These are phyloP conservation scores for Bursaphelenchus mucronatus DNA, from an alignment of 1,140 invertebrate genomes.

Conservation along the genomic window DNA sequence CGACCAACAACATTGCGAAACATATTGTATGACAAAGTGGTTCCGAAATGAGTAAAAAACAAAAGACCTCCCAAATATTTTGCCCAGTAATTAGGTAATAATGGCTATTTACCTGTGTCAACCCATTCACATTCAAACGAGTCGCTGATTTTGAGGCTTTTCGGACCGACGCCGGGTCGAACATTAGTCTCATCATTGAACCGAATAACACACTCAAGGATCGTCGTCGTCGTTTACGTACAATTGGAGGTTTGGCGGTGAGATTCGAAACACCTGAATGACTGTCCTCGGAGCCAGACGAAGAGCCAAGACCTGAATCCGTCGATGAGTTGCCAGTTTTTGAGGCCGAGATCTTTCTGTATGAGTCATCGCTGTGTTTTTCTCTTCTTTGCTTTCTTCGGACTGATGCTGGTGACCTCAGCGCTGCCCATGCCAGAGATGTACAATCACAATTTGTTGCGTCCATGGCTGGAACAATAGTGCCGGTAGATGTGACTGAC, in stretches of 20 bases:
- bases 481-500: conserved; percentile 12
- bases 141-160: conserved; percentile 12
- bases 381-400: background rate
- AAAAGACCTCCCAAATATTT: no score
- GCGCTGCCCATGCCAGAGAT: conserved; percentile 29
- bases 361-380: conserved; percentile 12
- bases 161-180: background rate
- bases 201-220: background rate
- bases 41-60: no score
- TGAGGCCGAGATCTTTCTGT: conserved; percentile 6
- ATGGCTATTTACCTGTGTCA: no score
- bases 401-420: conserved; percentile 21
- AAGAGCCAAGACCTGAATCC: conserved; percentile 15
- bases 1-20: no score
- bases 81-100: no score
- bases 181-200: conserved; percentile 3
- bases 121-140: no score
- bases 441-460: conserved; percentile 38
- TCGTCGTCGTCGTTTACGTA: background rate
- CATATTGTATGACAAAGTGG: no score
- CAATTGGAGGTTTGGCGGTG: background rate
- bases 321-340: conserved; percentile 11
- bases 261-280: background rate
- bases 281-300: conserved; percentile 4
- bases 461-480: conserved; percentile 3